A percentile compares a stretch with the other conserved stretches of the same genome.
phyloP scores from a whole-genome alignment of 2,797 vertebrate species.

The Pangasius macronema region DNA sequence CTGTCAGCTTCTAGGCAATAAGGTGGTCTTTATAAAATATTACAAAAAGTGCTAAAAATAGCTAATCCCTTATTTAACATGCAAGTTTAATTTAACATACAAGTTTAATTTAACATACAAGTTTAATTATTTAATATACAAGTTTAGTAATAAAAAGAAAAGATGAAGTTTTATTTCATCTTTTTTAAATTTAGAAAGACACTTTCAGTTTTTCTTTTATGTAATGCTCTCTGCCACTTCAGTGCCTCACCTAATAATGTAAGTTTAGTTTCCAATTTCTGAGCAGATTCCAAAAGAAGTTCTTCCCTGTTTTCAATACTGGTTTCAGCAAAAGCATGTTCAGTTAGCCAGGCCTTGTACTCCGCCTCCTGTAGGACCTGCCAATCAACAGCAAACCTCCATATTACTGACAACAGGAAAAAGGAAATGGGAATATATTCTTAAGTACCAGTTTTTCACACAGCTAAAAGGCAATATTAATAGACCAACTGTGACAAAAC shows the following conservation, averaged over 20 bases:
- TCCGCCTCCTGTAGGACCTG: constrained; percentile 82
- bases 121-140: too few relatives aligned
- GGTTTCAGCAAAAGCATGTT: constrained; percentile 85
- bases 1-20: not conserved
- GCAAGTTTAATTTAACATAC: too few relatives aligned
- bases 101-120: too few relatives aligned
- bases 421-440: constrained; percentile 4
- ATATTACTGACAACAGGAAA: constrained; percentile 16
- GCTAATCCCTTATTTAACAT: not conserved
- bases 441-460: not conserved
- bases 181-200: not conserved
- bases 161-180: too few relatives aligned
- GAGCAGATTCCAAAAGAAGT: constrained; percentile 83
- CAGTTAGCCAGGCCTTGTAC: constrained; percentile 85
- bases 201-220: not conserved
- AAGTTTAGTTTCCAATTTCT: constrained; percentile 84
- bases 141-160: not conserved
- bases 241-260: constrained; percentile 83
- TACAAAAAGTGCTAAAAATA: not conserved
- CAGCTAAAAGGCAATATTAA: not conserved
- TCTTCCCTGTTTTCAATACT: constrained; percentile 90
- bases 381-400: constrained; percentile 22
- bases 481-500: not conserved
- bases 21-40: not conserved
- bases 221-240: not conserved